A percentile compares a stretch with the other conserved stretches of the same genome.
Conservation (phyloP, 2,113 vertebrate species). For the Burhinus oedicnemus region DNA sequence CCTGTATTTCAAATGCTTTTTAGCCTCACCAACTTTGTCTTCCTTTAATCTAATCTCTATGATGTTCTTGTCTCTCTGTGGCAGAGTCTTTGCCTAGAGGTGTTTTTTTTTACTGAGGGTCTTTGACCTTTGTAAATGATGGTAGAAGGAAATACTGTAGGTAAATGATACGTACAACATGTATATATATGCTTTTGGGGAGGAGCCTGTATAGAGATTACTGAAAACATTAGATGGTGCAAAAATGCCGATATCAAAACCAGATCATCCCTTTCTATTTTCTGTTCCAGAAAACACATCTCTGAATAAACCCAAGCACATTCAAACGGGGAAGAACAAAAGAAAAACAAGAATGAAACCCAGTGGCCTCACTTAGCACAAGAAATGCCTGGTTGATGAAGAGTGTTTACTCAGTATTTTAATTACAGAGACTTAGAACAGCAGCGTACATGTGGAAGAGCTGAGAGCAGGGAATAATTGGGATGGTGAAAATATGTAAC, state of each 20-base stretch:
- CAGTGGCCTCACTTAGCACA: not conserved
- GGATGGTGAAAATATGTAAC: not conserved
- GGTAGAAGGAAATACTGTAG: not conserved
- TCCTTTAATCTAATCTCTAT: not conserved
- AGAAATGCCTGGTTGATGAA: not conserved
- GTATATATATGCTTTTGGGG: not conserved
- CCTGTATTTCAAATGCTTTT: not conserved
- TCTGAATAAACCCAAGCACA: not conserved
- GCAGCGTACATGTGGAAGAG: not conserved
- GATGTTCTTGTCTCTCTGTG: not conserved
- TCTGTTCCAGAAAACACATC: fast-evolving
- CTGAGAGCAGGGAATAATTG: not conserved
- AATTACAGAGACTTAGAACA: not conserved
- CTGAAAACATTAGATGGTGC: not conserved
- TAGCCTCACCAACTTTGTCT: not conserved
- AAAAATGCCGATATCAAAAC: not conserved
- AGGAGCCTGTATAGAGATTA: not conserved
- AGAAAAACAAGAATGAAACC: not conserved
- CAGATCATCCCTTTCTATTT: not conserved
- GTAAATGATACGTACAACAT: not conserved
- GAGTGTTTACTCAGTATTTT: not conserved
- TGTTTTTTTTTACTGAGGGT: not conserved
- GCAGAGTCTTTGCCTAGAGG: not conserved
- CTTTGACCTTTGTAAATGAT: not conserved
- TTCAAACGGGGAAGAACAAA: not conserved